These are phyloP conservation scores for Pao palembangensis DNA, from an alignment of 2,113 vertebrate species.

Conservation along the genomic window DNA sequence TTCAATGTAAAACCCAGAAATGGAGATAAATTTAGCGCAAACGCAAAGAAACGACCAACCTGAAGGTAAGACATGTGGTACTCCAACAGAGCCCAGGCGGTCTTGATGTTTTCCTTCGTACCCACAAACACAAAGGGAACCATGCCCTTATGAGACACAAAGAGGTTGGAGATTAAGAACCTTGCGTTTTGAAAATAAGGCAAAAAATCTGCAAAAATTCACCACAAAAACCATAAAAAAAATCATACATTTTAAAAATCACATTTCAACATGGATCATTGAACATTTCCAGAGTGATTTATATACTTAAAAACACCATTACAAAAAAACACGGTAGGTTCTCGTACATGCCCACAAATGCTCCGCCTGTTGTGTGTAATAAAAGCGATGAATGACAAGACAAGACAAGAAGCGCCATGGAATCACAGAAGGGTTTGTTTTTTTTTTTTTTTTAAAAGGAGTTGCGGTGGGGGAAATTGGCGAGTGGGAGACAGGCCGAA, in stretches of 20 bases:
- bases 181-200: neutral
- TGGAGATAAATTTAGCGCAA: neutral
- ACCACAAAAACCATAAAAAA: neutral
- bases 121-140: conserved; percentile 92
- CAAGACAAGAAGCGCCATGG: neutral
- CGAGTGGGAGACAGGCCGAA: conserved; percentile 24
- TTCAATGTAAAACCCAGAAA: neutral
- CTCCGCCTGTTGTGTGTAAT: no score
- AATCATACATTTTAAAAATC: no score
- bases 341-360: no score
- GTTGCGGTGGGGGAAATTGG: neutral
- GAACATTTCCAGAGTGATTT: neutral
- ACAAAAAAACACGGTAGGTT: neutral
- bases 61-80: conserved; percentile 91
- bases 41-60: conserved; percentile 62
- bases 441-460: neutral
- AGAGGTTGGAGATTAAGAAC: neutral
- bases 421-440: neutral
- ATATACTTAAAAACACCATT: neutral
- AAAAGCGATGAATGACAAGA: no score
- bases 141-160: conserved; percentile 77
- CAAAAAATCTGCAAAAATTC: neutral
- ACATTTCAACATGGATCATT: no score
- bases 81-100: conserved; percentile 87
- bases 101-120: conserved; percentile 91